Evolutionary conservation across 2,888 invertebrate species (phyloP).

Genomic region (Drepana falcataria): DNA sequence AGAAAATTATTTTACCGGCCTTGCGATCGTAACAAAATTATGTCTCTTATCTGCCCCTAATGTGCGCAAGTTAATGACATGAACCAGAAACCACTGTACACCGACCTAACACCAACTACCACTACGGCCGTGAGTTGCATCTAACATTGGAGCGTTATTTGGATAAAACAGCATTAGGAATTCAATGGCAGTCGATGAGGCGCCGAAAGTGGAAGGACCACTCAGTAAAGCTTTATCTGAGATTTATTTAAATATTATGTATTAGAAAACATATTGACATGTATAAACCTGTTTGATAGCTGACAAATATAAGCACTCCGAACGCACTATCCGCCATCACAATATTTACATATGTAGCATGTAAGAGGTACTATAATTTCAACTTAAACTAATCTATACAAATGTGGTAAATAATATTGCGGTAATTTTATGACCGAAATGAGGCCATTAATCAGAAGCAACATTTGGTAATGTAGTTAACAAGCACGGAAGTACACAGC

Average conservation of each 20-base stretch:
- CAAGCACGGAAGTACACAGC: slow-evolving; percentile 44
- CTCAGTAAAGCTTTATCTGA: slow-evolving; percentile 14
- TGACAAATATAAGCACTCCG: background rate
- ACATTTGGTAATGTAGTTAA: slow-evolving; percentile 35
- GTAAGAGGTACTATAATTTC: too few species aligned
- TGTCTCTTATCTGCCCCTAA: too few species aligned
- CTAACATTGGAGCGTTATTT: slow-evolving; percentile 5
- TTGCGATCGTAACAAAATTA: slow-evolving; percentile 15
- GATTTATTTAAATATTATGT: slow-evolving; percentile 17
- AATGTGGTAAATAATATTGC: too few species aligned
- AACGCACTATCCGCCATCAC: background rate
- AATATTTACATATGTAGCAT: too few species aligned
- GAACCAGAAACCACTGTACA: background rate
- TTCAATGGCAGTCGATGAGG: background rate
- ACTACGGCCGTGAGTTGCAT: slow-evolving; percentile 11
- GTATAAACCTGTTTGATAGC: background rate
- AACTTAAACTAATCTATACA: too few species aligned
- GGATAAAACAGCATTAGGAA: background rate
- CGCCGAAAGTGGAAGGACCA: slow-evolving; percentile 35
- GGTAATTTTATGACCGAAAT: slow-evolving; percentile 6
- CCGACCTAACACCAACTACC: background rate
- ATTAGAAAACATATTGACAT: slow-evolving; percentile 8
- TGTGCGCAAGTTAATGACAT: slow-evolving; percentile 2
- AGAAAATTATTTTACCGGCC: slow-evolving; percentile 30
- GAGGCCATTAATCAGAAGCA: slow-evolving; percentile 29